These are phyloP conservation scores for Poecilia latipinna DNA, from an alignment of 2,113 vertebrate genomes.

Conservation along the genomic window DNA sequence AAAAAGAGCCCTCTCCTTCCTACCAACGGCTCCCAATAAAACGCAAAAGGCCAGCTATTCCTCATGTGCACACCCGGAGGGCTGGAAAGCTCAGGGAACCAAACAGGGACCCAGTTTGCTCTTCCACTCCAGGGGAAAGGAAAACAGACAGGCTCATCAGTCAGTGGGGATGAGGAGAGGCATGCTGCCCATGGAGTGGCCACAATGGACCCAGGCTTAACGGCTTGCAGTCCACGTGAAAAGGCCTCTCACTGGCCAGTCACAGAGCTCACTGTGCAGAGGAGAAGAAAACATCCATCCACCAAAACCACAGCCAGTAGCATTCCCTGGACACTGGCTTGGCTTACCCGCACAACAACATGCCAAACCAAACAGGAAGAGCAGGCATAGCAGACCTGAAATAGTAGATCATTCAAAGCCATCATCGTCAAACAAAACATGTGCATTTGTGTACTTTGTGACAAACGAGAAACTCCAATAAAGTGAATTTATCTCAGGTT, in stretches of 20 bases:
- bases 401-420: constrained; percentile 52
- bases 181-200: constrained; percentile 56
- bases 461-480: constrained; percentile 5
- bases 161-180: constrained; percentile 67
- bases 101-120: constrained; percentile 64
- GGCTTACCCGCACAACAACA: constrained; percentile 28
- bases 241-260: constrained; percentile 60
- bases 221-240: constrained; percentile 54
- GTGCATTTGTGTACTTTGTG: constrained; percentile 20
- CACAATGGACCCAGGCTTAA: constrained; percentile 66
- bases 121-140: constrained; percentile 70
- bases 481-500: constrained; percentile 10
- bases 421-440: constrained; percentile 36
- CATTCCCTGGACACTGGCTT: constrained; percentile 49
- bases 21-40: constrained; percentile 65
- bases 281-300: constrained; percentile 60
- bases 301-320: constrained; percentile 39
- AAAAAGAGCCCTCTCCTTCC: constrained; percentile 58
- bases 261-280: constrained; percentile 66
- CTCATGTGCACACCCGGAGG: constrained; percentile 41
- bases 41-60: constrained; percentile 28
- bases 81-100: constrained; percentile 50
- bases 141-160: constrained; percentile 69
- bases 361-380: constrained; percentile 70
- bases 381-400: constrained; percentile 62